Evolutionary conservation across 2,797 vertebrate genomes (phyloP), one percentile per base, ranked within the genome.

Genomic region (Hoplostethus mediterraneus): DNA sequence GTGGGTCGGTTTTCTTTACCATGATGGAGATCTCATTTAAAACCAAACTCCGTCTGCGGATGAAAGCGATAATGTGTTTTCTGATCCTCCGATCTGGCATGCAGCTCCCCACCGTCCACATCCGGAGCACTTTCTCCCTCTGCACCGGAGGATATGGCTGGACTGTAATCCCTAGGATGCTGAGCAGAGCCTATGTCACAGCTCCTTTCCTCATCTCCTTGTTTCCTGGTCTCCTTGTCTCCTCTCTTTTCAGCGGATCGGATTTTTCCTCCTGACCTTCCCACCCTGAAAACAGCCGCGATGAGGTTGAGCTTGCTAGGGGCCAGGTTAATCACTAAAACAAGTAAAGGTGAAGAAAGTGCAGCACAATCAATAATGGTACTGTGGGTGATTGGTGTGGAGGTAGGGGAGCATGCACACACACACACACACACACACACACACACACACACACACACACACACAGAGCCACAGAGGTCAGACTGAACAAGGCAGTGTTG

Each of bases 321-420:
- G 69, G 45, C 33, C 53, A 31, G 45, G 66, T 74, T 81, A 82
- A 92, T 91, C 83, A 82, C 79, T 70, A 55, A 78, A 86, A 85
- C 79, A 69, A 83, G 86, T 87, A 89, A 90, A 85, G 84, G 89
- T 85, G 79, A 85, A 25, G 16, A 40, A 57, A 80, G 81, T 60
- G 77, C 71, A 63, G 64, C 0, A 28, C 82, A 81, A 89, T 92
- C 89, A 83, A 87, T 90, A 81, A 45, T 3, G 0, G 11, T 33
- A 17, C 57, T 21, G 31, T 36, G 56, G 33, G 25, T 85, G 84
- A 89, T 87, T 89, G 71, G 78, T 78, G 71, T 52, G 63, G 30
- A 36, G 67, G 65, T 33, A 21, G 49, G 1, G 0, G 30, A 56
- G 2, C 21, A 21, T 1, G 1, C 21, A 21, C 21, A 21, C 1